phyloP scores from a whole-genome alignment of 2,888 invertebrate genomes.

The Protodeltote pygarga region DNA sequence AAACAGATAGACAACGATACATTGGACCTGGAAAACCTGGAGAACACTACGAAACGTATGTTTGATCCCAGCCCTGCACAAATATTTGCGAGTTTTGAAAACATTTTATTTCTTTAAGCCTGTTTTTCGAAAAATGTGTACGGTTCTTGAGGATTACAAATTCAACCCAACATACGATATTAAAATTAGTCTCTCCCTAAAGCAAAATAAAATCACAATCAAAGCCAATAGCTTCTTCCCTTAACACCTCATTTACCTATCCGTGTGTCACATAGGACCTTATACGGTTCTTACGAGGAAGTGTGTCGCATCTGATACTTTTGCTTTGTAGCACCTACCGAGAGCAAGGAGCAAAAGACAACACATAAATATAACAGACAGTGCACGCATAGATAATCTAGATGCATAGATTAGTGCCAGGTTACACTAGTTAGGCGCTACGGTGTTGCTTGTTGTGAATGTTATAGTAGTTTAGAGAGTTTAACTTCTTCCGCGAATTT shows the following conservation, averaged over 20 bases:
- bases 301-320: constrained; percentile 57
- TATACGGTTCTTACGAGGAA: constrained; percentile 51
- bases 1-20: too few relatives aligned
- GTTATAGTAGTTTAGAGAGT: too few relatives aligned
- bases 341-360: constrained; percentile 8
- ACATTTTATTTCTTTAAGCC: too few relatives aligned
- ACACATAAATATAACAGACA: constrained; percentile 8
- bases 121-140: too few relatives aligned
- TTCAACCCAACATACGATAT: too few relatives aligned
- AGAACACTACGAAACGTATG: too few relatives aligned
- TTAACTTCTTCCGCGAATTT: too few relatives aligned
- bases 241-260: neutral
- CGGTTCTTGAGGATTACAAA: too few relatives aligned
- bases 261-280: constrained; percentile 25
- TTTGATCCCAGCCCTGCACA: too few relatives aligned
- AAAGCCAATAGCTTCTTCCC: neutral
- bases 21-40: too few relatives aligned
- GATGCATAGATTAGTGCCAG: constrained; percentile 8
- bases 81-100: neutral
- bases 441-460: neutral
- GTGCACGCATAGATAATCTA: constrained; percentile 14
- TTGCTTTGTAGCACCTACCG: constrained; percentile 40
- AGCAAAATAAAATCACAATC: too few relatives aligned
- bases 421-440: neutral
- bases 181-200: too few relatives aligned